These are phyloP conservation scores for Notolabrus celidotus DNA, from an alignment of 2,797 vertebrate species.

Conservation along the genomic window DNA sequence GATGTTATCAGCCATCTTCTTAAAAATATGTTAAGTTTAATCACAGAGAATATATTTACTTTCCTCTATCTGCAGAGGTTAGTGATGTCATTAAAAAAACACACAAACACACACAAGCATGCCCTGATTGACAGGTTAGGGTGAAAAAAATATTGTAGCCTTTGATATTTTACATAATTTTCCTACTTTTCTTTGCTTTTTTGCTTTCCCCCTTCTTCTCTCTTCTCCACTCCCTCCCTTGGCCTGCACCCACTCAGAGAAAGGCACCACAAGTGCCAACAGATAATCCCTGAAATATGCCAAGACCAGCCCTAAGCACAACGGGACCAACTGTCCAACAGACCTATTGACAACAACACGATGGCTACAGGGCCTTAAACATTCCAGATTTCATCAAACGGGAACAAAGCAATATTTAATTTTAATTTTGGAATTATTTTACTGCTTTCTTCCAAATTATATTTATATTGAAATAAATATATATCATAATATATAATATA, in stretches of 20 bases:
- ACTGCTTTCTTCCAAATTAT: slow-evolving; percentile 61
- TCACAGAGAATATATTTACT: slow-evolving; percentile 32
- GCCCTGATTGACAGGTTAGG: slow-evolving; percentile 31
- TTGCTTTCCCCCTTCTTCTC: slow-evolving; percentile 4
- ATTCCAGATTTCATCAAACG: slow-evolving; percentile 61
- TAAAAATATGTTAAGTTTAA: slow-evolving; percentile 47
- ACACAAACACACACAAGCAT: slow-evolving; percentile 19
- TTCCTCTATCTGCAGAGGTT: slow-evolving; percentile 30
- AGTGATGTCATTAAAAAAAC: slow-evolving; percentile 13
- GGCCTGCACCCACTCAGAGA: slow-evolving; percentile 41
- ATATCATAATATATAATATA: slow-evolving; percentile 46
- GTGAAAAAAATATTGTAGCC: slow-evolving; percentile 62
- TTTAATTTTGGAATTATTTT: slow-evolving; percentile 53
- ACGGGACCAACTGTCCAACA: slow-evolving; percentile 53
- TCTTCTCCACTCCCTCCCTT: slow-evolving; percentile 36
- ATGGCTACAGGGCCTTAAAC: slow-evolving; percentile 51
- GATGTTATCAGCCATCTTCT: slow-evolving; percentile 40
- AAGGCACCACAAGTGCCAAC: slow-evolving; percentile 73
- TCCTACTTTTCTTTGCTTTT: slow-evolving; percentile 22
- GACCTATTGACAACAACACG: slow-evolving; percentile 30
- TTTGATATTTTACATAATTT: slow-evolving; percentile 42
- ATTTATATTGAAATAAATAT: slow-evolving; percentile 66
- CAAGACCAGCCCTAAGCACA: slow-evolving; percentile 72
- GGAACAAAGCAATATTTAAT: slow-evolving; percentile 61
- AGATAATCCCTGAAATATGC: slow-evolving; percentile 61